Base-by-base conservation (phyloP, 2,797 vertebrate genomes). In the Synaphobranchus kaupii region DNA sequence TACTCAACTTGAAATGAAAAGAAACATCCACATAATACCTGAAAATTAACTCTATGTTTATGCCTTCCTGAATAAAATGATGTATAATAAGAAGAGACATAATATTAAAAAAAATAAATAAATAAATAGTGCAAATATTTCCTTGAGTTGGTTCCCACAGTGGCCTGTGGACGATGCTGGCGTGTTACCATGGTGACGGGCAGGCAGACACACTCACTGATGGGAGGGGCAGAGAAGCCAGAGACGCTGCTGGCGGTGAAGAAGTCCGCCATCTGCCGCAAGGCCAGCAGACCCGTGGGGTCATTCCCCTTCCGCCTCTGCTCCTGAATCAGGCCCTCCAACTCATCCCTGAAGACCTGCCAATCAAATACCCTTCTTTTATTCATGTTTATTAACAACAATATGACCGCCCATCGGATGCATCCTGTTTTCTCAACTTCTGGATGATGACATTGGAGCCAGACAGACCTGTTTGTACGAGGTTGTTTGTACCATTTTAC, bases 301-400 rank as follows among this genome's bases (percentile, higher is more conserved):
- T 95, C 98, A 95, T 98, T 97, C 89, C 97, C 98, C 92, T 99
- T 99, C 87, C 97, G 97, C 95, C 97, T 93, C 94, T 98, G 98
- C 91, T 99, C 98, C 92, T 99, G 97, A 92, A 99, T 98, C 93
- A 98, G 96, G 84, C 96, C 97, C 94, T 99, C 98, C 94, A 99
- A 90, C 92, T 99, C 98, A 92, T 99, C 98, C 93, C 98, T 97
- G 94, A 99, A 99, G 91, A 97, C 97, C 98, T 99, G 94, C 5
- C 89, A 91, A 90, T 91, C 92, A 92, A 94, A 92, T 15, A 4
- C 28, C 1, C 0, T 76, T 4, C 0, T 0, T 6, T 66, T 22
- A 66, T 22, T 60, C 58, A n/a, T 15, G 5, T 22, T 22, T 2
- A 12, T 52, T 52, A 9, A 12, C 9, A 52, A 52, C 15, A 15